Evolutionary conservation across 2,113 vertebrate species (phyloP).

Genomic region (Coptodon rendalli): DNA sequence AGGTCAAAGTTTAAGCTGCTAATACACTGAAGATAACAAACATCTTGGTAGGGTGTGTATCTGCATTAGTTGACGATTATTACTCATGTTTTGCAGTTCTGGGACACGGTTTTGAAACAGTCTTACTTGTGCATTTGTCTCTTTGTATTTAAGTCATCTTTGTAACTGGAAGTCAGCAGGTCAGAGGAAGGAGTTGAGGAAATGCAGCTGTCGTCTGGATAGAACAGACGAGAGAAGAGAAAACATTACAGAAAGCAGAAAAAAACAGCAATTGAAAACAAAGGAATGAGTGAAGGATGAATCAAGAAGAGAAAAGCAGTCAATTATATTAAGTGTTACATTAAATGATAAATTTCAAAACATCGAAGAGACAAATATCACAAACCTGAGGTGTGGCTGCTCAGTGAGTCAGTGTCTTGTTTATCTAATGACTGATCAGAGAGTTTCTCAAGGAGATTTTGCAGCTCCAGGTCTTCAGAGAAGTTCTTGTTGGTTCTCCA

Average conservation of each 20-base stretch:
- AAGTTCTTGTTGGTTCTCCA: constrained; percentile 50
- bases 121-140: constrained; percentile 30
- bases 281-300: not conserved
- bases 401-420: constrained; percentile 58
- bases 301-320: not conserved
- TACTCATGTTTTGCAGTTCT: not conserved
- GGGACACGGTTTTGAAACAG: not conserved
- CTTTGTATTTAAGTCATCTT: constrained; percentile 25
- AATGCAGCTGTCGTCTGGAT: constrained; percentile 51
- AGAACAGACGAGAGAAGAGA: not conserved
- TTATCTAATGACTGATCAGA: constrained; percentile 64
- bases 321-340: not conserved
- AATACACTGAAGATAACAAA: not conserved
- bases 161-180: constrained; percentile 34
- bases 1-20: not conserved
- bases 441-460: constrained; percentile 69
- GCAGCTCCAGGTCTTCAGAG: constrained; percentile 70
- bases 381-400: constrained; percentile 61
- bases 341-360: not conserved
- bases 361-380: not conserved
- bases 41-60: not conserved
- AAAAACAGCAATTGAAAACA: not conserved
- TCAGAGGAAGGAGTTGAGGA: constrained; percentile 45
- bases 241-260: not conserved
- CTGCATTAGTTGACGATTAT: not conserved